Base-by-base conservation (phyloP, 2,888 invertebrate genomes). In the Papilio gigon region DNA sequence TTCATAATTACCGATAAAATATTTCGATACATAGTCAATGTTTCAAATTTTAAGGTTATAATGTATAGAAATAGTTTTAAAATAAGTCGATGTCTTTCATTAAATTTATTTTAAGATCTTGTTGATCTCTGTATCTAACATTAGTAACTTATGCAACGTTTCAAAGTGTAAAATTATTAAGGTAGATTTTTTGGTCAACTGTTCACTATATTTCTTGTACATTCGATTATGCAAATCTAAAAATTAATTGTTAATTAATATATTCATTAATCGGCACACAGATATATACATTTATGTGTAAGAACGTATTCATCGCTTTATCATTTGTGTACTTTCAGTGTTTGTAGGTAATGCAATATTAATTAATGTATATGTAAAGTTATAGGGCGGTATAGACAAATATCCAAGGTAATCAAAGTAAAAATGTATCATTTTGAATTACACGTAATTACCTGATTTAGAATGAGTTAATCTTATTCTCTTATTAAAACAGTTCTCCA, bases 31-130 rank as follows among this genome's bases (percentile, higher is more conserved):
- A n/a, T 53, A 27, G 53, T 30, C 22, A 27, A 53, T 53, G n/a
- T 53, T 53, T 53, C 30, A 44, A 62, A 68, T 63, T 44, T 47
- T 60, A 63, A 44, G 9, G 42, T 30, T 61, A 40, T 22, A n/a
- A 44, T 56, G 37, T 35, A 47, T 68, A 58, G 44, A 58, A 12
- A 27, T 63, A 59, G 59, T 59, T 63, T 8, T 50, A 22, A 53
- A 50, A 50, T 64, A 56, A 53, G 59, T 67, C 64, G 58, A 70
- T 65, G 69, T 67, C 71, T 66, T 70, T 73, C 64, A 65, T 47
- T 72, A 68, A 72, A 70, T 65, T 62, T 6, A 68, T 70, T 66
- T 65, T 71, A 56, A 71, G 56, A 53, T 64, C 63, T 50, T 35
- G 37, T 64, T 53, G 50, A 64, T 64, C 63, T 50, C 63, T 58